Evolutionary conservation across 2,888 invertebrate genomes (phyloP).

Genomic region (Sturmia bella): DNA sequence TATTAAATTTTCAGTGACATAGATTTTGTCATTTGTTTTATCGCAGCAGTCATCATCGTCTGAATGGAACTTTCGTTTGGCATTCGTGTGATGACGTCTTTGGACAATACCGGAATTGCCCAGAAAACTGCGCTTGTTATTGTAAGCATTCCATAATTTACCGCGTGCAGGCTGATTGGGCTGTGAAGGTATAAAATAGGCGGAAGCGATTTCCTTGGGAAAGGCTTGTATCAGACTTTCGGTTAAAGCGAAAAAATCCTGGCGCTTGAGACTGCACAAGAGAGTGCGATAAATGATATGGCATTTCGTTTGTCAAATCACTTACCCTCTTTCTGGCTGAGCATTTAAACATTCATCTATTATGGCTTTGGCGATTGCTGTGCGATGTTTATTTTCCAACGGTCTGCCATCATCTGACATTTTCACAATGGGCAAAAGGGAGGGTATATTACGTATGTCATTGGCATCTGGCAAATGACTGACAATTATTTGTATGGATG

Average conservation of each 20-base stretch:
- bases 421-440: constrained; percentile 28
- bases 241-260: constrained; percentile 42
- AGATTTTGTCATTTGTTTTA: constrained; percentile 10
- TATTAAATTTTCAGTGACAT: neutral
- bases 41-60: neutral
- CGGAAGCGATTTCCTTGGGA: constrained; percentile 35
- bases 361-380: constrained; percentile 45
- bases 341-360: constrained; percentile 46
- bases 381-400: constrained; percentile 57
- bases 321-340: constrained; percentile 54
- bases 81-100: constrained; percentile 2
- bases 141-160: constrained; percentile 54
- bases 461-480: constrained; percentile 48
- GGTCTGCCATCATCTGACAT: constrained; percentile 34
- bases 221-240: constrained; percentile 39
- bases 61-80: constrained; percentile 28
- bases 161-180: constrained; percentile 34
- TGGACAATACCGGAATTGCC: constrained; percentile 32
- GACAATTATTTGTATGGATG: neutral
- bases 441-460: constrained; percentile 51
- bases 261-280: constrained; percentile 51
- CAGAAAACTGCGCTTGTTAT: constrained; percentile 44
- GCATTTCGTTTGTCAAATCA: neutral
- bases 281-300: too few species aligned
- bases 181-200: constrained; percentile 46